phyloP scores from a whole-genome alignment of 2,888 invertebrate species.

The Sinhomidia bicolor region DNA sequence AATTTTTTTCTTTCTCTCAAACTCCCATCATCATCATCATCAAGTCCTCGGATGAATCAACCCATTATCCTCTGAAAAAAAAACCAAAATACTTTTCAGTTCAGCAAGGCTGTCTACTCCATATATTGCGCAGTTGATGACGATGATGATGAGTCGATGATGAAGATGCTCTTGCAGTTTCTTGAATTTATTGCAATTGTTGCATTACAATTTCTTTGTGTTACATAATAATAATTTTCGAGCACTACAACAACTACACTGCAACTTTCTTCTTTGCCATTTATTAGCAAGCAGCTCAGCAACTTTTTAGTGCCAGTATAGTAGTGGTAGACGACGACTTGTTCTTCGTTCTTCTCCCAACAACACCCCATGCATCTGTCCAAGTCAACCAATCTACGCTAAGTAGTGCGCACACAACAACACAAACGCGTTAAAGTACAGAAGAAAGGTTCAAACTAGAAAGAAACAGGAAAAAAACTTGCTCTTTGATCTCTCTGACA shows the following conservation, averaged over 20 bases:
- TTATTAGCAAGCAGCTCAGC: too few species aligned
- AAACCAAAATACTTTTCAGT: not conserved
- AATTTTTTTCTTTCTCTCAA: not conserved
- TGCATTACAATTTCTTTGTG: not conserved
- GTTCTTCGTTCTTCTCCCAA: too few species aligned
- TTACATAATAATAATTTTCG: too few species aligned
- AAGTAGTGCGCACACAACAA: not conserved
- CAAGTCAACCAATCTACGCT: not conserved
- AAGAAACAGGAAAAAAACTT: not conserved
- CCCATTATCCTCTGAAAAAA: not conserved
- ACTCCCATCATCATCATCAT: not conserved
- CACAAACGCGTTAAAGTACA: not conserved
- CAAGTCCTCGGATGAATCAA: not conserved
- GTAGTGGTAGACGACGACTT: too few species aligned
- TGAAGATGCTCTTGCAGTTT: too few species aligned
- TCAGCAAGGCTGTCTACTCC: too few species aligned
- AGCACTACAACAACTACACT: too few species aligned
- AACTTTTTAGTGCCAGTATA: too few species aligned
- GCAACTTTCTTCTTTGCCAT: too few species aligned
- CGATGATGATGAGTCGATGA: too few species aligned
- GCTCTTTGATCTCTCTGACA: conserved; percentile 14
- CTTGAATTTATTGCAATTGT: too few species aligned
- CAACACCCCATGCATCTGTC: not conserved
- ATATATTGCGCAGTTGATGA: too few species aligned
- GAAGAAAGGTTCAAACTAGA: not conserved